A percentile compares a stretch with the other conserved stretches of the same genome.
These are phyloP conservation scores for Atta cephalotes DNA, from an alignment of 1,140 invertebrate genomes.

Conservation along the genomic window DNA sequence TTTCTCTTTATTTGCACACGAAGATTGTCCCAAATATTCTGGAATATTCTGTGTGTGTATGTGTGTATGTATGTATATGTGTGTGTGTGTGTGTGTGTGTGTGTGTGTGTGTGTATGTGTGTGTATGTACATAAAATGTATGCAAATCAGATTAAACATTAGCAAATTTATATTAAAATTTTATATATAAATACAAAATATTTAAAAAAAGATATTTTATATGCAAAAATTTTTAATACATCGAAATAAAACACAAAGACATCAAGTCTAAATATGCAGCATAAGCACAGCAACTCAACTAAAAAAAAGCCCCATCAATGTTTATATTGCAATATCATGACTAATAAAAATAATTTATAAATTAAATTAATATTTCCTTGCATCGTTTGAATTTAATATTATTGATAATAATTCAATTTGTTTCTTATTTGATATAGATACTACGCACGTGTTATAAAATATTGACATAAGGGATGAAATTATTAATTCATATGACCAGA, in stretches of 20 bases:
- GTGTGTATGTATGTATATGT: too few relatives aligned
- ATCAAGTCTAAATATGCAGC: constrained; percentile 18
- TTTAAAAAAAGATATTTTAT: constrained; percentile 35
- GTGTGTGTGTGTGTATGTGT: too few relatives aligned
- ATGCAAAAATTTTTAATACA: background rate
- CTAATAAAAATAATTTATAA: constrained; percentile 37
- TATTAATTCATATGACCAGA: constrained; percentile 43
- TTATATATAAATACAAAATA: constrained; percentile 47
- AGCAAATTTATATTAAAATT: constrained; percentile 45
- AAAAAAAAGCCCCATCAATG: constrained; percentile 6
- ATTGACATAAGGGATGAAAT: constrained; percentile 13
- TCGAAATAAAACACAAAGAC: constrained; percentile 21
- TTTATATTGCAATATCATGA: background rate
- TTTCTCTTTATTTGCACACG: too few relatives aligned
- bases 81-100: too few relatives aligned
- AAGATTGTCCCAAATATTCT: too few relatives aligned
- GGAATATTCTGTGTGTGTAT: too few relatives aligned
- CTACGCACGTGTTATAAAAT: constrained; percentile 40
- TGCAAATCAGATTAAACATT: constrained; percentile 11
- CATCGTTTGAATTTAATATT: constrained; percentile 3
- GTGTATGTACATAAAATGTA: background rate
- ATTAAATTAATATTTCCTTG: constrained; percentile 28
- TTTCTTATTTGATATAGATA: background rate
- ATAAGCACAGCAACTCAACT: constrained; percentile 21
- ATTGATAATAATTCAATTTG: background rate